Base-by-base conservation (phyloP, 1,140 invertebrate species). In the Drosophila ananassae region DNA sequence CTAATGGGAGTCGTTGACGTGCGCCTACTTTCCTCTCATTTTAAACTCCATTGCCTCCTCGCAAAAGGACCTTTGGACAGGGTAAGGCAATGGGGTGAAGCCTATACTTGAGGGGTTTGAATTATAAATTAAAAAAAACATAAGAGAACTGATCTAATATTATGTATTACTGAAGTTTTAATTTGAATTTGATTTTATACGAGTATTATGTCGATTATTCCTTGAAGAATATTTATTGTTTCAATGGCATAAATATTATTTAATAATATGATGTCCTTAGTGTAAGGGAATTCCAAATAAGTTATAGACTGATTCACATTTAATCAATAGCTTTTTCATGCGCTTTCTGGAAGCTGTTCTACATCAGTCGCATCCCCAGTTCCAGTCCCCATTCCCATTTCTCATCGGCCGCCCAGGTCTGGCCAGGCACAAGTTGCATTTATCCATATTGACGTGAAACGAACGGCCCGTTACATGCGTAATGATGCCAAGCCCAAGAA, bases 361-460 rank as follows among this genome's bases (percentile, higher is more conserved):
- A 80, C 59, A 73, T 80, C 68, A 64, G 52, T 46, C 34, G 54
- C 68, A 51, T 13, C 6, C 22, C 0, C 46, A 25, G 8, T 24
- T 17, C 17, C 17, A 17, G 25, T 28, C 7, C 10, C 7, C 22
- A 68, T 46, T 66, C 51, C 62, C 9, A 47, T 47, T 24, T 47
- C 21, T 21, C 61, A 67, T 13, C 25, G 57, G 22, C 57, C 22
- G 12, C 34, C 34, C 34, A 37, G 34, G 32, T 32, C n/a, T 17
- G 25, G 24, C 25, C 17, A 50, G 44, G 58, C 56, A 62, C 51
- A 66, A 77, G 73, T 75, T 74, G 67, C 60, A 39, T 69, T 80
- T 89, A 87, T 89, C 64, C 71, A 62, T 82, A 76, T 82, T 89
- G 83, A 89, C 83, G 79, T 77, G 83, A 89, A 89, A 89, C 73